A percentile compares a stretch with the other conserved stretches of the same genome.
Conservation (phyloP, 2,113 vertebrate genomes). For the Sinocyclocheilus anophthalmus region DNA sequence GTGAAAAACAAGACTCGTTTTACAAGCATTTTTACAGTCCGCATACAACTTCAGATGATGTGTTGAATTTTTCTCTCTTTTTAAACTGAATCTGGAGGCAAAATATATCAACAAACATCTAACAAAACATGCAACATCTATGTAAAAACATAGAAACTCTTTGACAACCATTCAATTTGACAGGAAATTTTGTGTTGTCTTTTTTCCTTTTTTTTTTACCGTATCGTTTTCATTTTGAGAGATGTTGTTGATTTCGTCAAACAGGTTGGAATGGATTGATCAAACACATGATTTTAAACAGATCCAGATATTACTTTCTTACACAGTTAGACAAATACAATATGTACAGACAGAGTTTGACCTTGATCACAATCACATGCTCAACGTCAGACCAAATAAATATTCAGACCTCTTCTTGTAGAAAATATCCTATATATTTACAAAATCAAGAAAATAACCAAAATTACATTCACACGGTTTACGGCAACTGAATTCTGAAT, state of each 20-base stretch:
- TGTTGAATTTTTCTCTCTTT: constrained; percentile 82
- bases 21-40: constrained; percentile 92
- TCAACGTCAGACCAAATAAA: constrained; percentile 83
- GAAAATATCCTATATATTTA: constrained; percentile 91
- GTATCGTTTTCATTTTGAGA: constrained; percentile 70
- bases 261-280: constrained; percentile 78
- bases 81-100: constrained; percentile 78
- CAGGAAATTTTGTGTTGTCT: constrained; percentile 58
- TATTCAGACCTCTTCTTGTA: constrained; percentile 81
- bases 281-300: constrained; percentile 73
- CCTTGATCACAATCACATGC: constrained; percentile 88
- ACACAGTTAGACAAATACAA: constrained; percentile 81
- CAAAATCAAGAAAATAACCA: constrained; percentile 83
- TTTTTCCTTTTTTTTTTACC: constrained; percentile 63
- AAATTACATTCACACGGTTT: constrained; percentile 79
- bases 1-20: constrained; percentile 92
- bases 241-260: constrained; percentile 72
- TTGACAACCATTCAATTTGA: constrained; percentile 76
- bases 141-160: constrained; percentile 86
- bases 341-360: constrained; percentile 79
- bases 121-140: constrained; percentile 95
- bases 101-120: constrained; percentile 85
- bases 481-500: constrained; percentile 69
- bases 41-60: constrained; percentile 79
- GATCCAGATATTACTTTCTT: constrained; percentile 80